Evolutionary conservation across 2,888 invertebrate species (phyloP).

Genomic region (Blastobasis adustella): DNA sequence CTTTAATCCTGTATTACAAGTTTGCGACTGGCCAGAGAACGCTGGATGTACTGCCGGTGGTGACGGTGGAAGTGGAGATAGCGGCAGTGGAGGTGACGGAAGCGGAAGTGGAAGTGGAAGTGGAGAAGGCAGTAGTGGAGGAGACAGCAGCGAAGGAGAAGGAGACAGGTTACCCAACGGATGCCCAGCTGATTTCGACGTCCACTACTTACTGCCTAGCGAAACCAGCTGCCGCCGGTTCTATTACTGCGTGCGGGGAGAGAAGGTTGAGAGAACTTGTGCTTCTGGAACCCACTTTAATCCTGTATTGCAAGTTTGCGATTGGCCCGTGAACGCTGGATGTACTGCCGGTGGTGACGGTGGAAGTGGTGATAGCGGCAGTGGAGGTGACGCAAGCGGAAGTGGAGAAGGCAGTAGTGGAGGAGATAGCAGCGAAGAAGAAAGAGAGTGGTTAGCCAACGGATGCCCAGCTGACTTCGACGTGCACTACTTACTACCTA

Average conservation of each 20-base stretch:
- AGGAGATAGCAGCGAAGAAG: not conserved
- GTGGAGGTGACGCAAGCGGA: no score
- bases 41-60: constrained; percentile 17
- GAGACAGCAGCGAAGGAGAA: not conserved
- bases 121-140: constrained; percentile 1
- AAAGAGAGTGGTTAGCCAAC: constrained; percentile 14
- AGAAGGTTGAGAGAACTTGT: constrained; percentile 25
- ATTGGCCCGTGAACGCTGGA: constrained; percentile 15
- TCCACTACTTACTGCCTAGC: constrained; percentile 31
- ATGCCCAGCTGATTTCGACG: constrained; percentile 24
- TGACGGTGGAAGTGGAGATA: constrained; percentile 6
- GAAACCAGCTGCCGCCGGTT: constrained; percentile 32
- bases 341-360: no score
- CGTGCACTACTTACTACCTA: constrained; percentile 28
- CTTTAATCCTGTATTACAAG: constrained; percentile 31
- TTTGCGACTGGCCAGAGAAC: constrained; percentile 21
- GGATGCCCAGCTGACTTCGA: constrained; percentile 28
- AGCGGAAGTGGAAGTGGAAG: constrained; percentile 2
- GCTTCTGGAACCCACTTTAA: constrained; percentile 34
- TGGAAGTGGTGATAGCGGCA: no score
- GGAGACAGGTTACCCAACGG: constrained; percentile 21
- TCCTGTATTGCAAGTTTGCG: constrained; percentile 19
- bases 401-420: no score
- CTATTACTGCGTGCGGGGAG: constrained; percentile 37
- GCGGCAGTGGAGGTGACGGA: constrained; percentile 8